These are phyloP conservation scores for Noctua janthe DNA, from an alignment of 2,888 invertebrate species.

Conservation along the genomic window DNA sequence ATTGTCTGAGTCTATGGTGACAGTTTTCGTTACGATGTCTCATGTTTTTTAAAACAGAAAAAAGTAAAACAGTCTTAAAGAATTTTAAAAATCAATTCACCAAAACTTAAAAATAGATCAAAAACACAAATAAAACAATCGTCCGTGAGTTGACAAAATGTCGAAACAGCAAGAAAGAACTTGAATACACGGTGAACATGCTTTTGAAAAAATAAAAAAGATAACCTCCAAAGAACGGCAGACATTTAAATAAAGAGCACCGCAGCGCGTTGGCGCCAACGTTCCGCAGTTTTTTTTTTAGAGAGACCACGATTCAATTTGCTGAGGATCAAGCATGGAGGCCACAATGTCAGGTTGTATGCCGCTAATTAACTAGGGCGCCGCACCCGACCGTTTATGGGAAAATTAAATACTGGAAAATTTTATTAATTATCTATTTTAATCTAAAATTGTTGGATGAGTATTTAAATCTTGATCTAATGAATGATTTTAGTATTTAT, in stretches of 20 bases:
- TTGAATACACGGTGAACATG: slow-evolving; percentile 72
- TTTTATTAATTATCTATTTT: background rate
- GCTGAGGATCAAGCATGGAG: slow-evolving; percentile 81
- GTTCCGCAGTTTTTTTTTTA: slow-evolving; percentile 86
- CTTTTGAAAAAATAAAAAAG: slow-evolving; percentile 71
- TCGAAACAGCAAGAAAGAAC: slow-evolving; percentile 68
- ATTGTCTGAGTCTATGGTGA: background rate
- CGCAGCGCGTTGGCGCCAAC: slow-evolving; percentile 89
- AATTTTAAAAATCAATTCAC: slow-evolving; percentile 1
- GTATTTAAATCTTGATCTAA: background rate
- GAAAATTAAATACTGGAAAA: slow-evolving; percentile 23
- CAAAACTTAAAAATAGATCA: slow-evolving; percentile 35
- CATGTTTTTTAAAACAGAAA: background rate
- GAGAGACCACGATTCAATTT: slow-evolving; percentile 87
- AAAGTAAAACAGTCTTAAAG: background rate
- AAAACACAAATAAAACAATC: slow-evolving; percentile 60
- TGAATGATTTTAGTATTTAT: background rate
- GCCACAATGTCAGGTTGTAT: slow-evolving; percentile 75
- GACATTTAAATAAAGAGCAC: slow-evolving; percentile 87
- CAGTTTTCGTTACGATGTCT: background rate
- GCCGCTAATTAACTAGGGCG: slow-evolving; percentile 67
- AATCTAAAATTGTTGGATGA: background rate
- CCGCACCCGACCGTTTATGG: slow-evolving; percentile 20
- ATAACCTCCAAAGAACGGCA: slow-evolving; percentile 69
- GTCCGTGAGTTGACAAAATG: slow-evolving; percentile 65